A percentile compares a stretch with the other conserved stretches of the same genome.
Evolutionary conservation across 2,888 invertebrate species (phyloP).

Genomic region (Dascillus cervinus): DNA sequence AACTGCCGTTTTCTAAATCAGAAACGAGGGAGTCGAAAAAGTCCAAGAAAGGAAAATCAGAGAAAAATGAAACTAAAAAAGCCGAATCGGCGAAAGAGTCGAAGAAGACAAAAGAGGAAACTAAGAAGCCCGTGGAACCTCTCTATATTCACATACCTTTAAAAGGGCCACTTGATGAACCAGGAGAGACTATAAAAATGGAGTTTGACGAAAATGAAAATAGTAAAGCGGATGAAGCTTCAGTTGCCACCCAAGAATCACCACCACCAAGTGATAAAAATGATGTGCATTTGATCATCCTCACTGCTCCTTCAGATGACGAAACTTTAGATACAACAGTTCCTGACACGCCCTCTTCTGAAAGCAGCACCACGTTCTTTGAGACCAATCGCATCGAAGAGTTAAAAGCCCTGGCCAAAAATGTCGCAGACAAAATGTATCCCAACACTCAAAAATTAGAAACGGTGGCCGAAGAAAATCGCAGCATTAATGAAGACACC

Average conservation of each 20-base stretch:
- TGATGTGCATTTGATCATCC: conserved; percentile 36
- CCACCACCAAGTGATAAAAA: conserved; percentile 16
- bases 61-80: not conserved
- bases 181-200: too few species aligned
- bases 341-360: conserved; percentile 32
- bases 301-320: conserved; percentile 41
- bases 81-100: not conserved
- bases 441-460: conserved; percentile 22
- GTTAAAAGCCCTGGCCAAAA: conserved; percentile 34
- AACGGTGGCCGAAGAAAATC: conserved; percentile 10
- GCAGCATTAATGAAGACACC: conserved; percentile 2
- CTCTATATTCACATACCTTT: conserved; percentile 40
- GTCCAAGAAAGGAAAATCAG: not conserved
- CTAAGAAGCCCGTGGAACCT: too few species aligned
- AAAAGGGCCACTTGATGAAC: conserved; percentile 37
- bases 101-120: conserved; percentile 8
- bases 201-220: too few species aligned
- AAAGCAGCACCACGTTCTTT: conserved; percentile 26
- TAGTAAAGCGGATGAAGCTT: too few species aligned
- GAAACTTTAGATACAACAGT: conserved; percentile 29
- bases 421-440: conserved; percentile 31
- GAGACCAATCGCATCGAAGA: conserved; percentile 27
- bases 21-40: too few species aligned
- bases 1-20: too few species aligned
- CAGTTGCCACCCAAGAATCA: conserved; percentile 19